Evolutionary conservation across 2,113 vertebrate species (phyloP), one percentile per base, ranked within the genome.

Genomic region (Epinephelus fuscoguttatus): DNA sequence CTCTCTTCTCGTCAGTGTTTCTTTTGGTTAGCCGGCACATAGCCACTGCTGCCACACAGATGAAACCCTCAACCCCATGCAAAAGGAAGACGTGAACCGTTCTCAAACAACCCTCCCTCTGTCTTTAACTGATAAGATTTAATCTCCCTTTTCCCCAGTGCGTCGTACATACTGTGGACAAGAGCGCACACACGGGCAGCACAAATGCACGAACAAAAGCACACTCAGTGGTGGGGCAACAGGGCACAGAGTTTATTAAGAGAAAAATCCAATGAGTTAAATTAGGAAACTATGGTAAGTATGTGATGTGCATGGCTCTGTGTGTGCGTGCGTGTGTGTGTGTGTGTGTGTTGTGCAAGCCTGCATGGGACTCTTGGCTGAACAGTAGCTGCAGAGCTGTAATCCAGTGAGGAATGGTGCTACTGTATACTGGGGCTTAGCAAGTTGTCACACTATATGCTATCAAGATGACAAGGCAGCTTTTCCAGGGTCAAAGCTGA

Each of bases 361-460:
- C 19, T 76, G 21, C 64, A 80, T 66, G 70, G 40, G 9, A 64
- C 37, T 45, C 33, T 77, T 47, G 64, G 73, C 73, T 72, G 60
- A 78, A 57, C 7, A 62, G n/a, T 73, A 40, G 82, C 72, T 66
- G 19, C 69, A 50, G 64, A 71, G 49, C 67, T 72, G 60, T 83
- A 80, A 89, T 86, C 84, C 84, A 84, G 30, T 12, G 40, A 84
- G 85, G 83, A 91, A 88, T 81, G 80, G 61, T 75, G 81, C 60
- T 81, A 75, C 84, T 74, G 77, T 88, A 75, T 70, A 75, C 62
- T 53, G 18, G 37, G 73, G 47, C 75, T 90, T 84, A 86, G 67
- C 72, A 89, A 50, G 61, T 82, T 86, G 75, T 79, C 80, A 73
- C 77, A 67, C 23, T 70, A 61, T 71, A 80, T 69, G 45, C 80